phyloP scores from a whole-genome alignment of 2,888 invertebrate species.

The Hirtodrosophila cameraria region DNA sequence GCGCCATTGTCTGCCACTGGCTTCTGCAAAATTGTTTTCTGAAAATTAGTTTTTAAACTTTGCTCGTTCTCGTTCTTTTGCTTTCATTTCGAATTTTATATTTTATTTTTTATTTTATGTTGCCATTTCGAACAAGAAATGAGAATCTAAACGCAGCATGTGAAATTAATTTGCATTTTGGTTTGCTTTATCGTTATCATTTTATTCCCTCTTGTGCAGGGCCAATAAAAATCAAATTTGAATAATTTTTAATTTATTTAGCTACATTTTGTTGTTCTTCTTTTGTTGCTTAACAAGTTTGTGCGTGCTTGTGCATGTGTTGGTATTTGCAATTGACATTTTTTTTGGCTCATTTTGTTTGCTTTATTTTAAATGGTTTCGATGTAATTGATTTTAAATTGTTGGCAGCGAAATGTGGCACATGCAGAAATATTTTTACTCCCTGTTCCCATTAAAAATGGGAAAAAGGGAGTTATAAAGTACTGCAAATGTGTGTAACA shows the following conservation, averaged over 20 bases:
- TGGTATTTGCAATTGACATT: conserved; percentile 28
- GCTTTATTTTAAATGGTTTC: conserved; percentile 33
- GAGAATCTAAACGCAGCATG: conserved; percentile 64
- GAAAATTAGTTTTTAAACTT: conserved; percentile 78
- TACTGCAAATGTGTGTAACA: too few relatives aligned
- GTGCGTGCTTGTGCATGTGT: conserved; percentile 3
- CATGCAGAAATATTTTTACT: background rate
- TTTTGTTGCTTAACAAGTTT: conserved; percentile 1
- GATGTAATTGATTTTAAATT: conserved; percentile 61
- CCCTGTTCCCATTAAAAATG: too few relatives aligned
- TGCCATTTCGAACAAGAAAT: conserved; percentile 27
- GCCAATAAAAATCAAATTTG: conserved; percentile 76
- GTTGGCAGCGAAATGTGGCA: conserved; percentile 8
- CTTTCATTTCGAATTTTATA: conserved; percentile 25
- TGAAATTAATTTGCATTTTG: conserved; percentile 77
- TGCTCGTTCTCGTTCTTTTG: conserved; percentile 40
- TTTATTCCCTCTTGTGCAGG: conserved; percentile 9
- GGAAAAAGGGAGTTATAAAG: background rate
- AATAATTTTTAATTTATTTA: conserved; percentile 78
- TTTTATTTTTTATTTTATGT: conserved; percentile 12
- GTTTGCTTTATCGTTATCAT: conserved; percentile 45
- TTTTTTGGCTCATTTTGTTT: conserved; percentile 19
- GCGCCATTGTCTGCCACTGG: conserved; percentile 43
- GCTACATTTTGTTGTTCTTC: conserved; percentile 23
- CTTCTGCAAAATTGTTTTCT: conserved; percentile 75